Percentiles rank a stretch among this genome's conserved stretches.
Conservation (phyloP, 92 coral and sea anemone genomes). For the Galaxea fascicularis region DNA sequence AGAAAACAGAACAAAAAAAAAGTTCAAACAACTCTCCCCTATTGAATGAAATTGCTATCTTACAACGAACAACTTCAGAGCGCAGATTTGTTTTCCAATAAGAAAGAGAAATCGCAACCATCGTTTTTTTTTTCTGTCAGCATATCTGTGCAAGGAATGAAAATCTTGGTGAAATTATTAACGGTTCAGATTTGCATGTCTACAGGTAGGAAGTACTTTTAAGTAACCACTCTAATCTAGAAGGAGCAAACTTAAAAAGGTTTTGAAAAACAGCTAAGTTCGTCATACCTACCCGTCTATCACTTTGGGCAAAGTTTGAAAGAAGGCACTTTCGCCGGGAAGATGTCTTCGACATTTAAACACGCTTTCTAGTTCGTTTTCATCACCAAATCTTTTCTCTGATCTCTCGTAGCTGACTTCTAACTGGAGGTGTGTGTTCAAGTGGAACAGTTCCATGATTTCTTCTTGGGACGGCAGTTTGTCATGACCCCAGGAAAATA, state of each 20-base stretch:
- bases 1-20: not conserved
- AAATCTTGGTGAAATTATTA: not conserved
- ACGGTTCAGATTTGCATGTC: not conserved
- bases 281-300: constrained; percentile 27
- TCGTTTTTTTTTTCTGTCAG: too few relatives aligned
- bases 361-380: constrained; percentile 27
- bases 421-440: constrained; percentile 39
- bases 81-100: too few relatives aligned
- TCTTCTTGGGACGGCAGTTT: constrained; percentile 47
- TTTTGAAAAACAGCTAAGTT: not conserved
- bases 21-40: too few relatives aligned
- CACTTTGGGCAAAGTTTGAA: constrained; percentile 31
- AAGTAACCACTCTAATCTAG: not conserved
- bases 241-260: not conserved
- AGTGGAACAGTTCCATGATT: constrained; percentile 39
- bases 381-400: constrained; percentile 30
- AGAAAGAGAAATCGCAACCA: too few relatives aligned
- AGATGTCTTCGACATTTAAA: constrained; percentile 50
- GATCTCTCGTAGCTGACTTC: constrained; percentile 26
- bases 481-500: constrained; percentile 42
- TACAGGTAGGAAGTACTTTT: not conserved
- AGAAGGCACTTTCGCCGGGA: constrained; percentile 33
- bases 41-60: too few relatives aligned
- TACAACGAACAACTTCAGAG: too few relatives aligned
- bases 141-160: too few relatives aligned